Evolutionary conservation across 2,797 vertebrate genomes (phyloP).

Genomic region (Lepus oiostolus): DNA sequence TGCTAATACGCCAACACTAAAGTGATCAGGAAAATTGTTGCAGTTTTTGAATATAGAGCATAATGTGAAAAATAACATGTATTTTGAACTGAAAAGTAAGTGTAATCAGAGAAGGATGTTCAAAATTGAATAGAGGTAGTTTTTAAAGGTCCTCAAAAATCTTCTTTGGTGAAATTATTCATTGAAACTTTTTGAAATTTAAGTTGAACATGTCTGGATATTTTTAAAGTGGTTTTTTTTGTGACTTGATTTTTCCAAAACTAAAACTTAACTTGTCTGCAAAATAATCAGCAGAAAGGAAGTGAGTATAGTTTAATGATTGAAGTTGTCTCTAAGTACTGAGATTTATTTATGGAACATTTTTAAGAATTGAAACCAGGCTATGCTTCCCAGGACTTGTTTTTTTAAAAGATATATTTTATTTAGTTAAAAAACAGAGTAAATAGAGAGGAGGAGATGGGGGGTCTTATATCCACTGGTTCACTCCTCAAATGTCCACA

Average conservation of each 20-base stretch:
- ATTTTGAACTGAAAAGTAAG: constrained; percentile 38
- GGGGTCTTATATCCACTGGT: no score
- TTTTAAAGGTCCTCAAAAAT: constrained; percentile 18
- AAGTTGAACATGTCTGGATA: background rate
- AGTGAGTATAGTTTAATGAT: background rate
- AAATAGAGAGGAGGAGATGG: no score
- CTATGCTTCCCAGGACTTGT: background rate
- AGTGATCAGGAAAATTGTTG: constrained; percentile 59
- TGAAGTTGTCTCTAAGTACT: background rate
- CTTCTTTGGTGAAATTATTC: constrained; percentile 11
- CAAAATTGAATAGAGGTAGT: constrained; percentile 27
- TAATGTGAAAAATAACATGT: constrained; percentile 43
- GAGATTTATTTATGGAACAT: background rate
- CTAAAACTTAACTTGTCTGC: background rate
- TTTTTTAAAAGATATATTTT: background rate
- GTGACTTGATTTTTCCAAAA: constrained; percentile 10
- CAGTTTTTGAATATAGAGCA: constrained; percentile 37
- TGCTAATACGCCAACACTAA: constrained; percentile 51
- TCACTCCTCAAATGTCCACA: no score
- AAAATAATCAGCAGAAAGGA: background rate
- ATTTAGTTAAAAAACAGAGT: no score
- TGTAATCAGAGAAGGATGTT: constrained; percentile 50
- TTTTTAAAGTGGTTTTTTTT: constrained; percentile 25
- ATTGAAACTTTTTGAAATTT: constrained; percentile 33
- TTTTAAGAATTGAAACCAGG: background rate